Evolutionary conservation across 2,888 invertebrate species (phyloP), one percentile per base, ranked within the genome.

Genomic region (Agrotis ipsilon): DNA sequence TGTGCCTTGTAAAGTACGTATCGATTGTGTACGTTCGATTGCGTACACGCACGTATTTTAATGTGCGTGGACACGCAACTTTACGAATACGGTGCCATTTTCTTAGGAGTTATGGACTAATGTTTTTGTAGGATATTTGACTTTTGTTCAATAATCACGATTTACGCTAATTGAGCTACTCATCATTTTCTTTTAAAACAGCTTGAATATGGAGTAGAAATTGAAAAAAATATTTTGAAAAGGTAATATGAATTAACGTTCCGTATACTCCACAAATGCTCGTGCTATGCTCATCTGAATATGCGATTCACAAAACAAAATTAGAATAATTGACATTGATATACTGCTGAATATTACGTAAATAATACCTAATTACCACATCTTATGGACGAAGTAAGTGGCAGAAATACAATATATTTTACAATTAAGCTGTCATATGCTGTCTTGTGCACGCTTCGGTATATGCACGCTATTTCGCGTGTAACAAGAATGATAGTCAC

Each of bases 401-500:
- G 46, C 32, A 54, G 70, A 64, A 72, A 60, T 72, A 71, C 68
- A 45, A 61, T 72, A 63, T 71, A 78, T 59, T 71, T 77, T 63
- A 79, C 69, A 83, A 83, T 81, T 79, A 72, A 66, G 55, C 57
- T 81, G 79, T 81, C 83, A 72, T 61, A 24, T 19, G 60, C 49
- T 76, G 69, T 78, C 68, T 68, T 71, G 71, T 65, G 61, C 72
- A 61, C 72, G 76, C 69, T 64, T 71, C 60, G 57, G 39, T 63
- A 68, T 68, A 58, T 66, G 68, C 90, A 90, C 90, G 90, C 88
- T 58, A 89, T 69, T 77, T 87, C 61, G 87, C 90, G 88, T 90
- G 89, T 69, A 45, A 75, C 69, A 72, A 67, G 18, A 9, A 39
- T 46, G 39, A 72, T 73, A 80, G 71, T 69, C 74, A 72, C 61